phyloP scores from a whole-genome alignment of 2,797 vertebrate genomes.

The Florisuga fusca region DNA sequence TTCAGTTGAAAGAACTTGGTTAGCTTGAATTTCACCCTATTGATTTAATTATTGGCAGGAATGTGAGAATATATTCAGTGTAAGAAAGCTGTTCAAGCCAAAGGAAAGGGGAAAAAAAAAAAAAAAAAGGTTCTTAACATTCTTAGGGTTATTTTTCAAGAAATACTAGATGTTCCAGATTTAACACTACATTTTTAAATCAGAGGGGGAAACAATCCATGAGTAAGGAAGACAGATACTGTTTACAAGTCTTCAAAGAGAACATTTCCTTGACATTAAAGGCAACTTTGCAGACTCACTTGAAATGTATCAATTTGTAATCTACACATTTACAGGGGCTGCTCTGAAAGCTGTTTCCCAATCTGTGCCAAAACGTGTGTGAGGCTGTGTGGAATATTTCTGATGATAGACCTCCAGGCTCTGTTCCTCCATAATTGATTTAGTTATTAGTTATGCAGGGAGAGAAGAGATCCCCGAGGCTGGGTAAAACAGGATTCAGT shows the following conservation, averaged over 20 bases:
- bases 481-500: slow-evolving; percentile 57
- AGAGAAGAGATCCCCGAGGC: slow-evolving; percentile 26
- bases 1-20: slow-evolving; percentile 17
- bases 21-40: slow-evolving; percentile 44
- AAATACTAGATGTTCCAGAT: slow-evolving; percentile 24
- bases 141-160: slow-evolving; percentile 36
- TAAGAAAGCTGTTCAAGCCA: slow-evolving; percentile 34
- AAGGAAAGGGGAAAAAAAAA: neutral
- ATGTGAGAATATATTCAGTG: slow-evolving; percentile 50
- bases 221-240: neutral
- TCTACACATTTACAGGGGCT: slow-evolving; percentile 38
- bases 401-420: slow-evolving; percentile 43
- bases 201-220: neutral
- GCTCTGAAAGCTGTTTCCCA: slow-evolving; percentile 62
- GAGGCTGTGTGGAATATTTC: neutral
- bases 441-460: slow-evolving; percentile 43
- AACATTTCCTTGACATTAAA: slow-evolving; percentile 38
- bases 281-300: neutral
- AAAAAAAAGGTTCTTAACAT: neutral
- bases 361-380: slow-evolving; percentile 32
- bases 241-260: slow-evolving; percentile 19
- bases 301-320: slow-evolving; percentile 22
- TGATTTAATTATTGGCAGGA: slow-evolving; percentile 48
- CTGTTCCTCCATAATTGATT: slow-evolving; percentile 48
- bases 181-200: slow-evolving; percentile 21